Conservation (phyloP, 2,113 vertebrate genomes). For the Gallinago jamesoni region DNA sequence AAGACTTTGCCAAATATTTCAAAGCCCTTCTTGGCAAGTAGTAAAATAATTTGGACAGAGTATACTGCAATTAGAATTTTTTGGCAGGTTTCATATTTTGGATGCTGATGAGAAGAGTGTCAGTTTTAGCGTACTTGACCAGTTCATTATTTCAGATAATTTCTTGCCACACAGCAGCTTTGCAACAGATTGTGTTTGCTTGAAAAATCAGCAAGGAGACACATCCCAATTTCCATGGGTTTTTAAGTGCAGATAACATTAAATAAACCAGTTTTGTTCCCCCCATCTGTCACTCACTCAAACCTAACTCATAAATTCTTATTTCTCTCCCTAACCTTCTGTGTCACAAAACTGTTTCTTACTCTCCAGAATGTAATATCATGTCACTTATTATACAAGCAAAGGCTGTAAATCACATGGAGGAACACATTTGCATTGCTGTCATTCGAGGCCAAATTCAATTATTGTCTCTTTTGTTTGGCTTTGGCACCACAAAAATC, state of each 20-base stretch:
- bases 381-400: background rate
- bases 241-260: background rate
- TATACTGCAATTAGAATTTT: slow-evolving; percentile 69
- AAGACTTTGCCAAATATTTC: slow-evolving; percentile 68
- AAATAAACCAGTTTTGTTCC: background rate
- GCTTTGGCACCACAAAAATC: background rate
- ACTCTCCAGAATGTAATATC: background rate
- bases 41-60: slow-evolving; percentile 68
- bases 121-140: slow-evolving; percentile 42
- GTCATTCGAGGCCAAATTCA: background rate
- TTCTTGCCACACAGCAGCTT: slow-evolving; percentile 10
- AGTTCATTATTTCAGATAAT: slow-evolving; percentile 24
- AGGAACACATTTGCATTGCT: background rate
- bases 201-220: background rate
- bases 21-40: slow-evolving; percentile 68
- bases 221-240: background rate
- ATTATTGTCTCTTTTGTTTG: background rate
- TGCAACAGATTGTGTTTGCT: background rate
- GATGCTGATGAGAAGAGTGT: slow-evolving; percentile 58
- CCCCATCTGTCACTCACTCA: background rate
- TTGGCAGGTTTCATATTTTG: slow-evolving; percentile 61
- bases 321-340: background rate
- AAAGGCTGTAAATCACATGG: background rate
- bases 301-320: slow-evolving; percentile 3
- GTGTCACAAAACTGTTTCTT: background rate